Base-by-base conservation (phyloP, 2,113 vertebrate genomes). In the Sceloporus tristichus region DNA sequence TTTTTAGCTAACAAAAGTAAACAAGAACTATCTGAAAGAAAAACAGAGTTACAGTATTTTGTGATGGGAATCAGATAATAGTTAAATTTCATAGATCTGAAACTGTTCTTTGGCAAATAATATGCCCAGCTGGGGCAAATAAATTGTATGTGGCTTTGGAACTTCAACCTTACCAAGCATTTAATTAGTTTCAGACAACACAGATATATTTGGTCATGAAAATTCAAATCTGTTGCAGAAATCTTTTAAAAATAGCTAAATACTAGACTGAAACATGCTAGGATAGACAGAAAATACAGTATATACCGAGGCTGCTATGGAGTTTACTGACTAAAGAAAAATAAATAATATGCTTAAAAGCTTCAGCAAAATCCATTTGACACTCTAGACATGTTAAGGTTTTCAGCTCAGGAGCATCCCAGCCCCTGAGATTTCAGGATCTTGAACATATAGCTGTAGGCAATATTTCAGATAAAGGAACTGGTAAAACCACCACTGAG, bases 1-100 rank as follows among this genome's bases (percentile, higher is more conserved):
- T 59, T 71, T 68, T 82, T 48, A 76, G 70, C 56, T 65, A 82
- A 82, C 70, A 66, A 87, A 75, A 23, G 27, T 48, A 82, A 87
- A 65, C 9, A 91, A 85, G 6, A 81, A 29, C 0, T 54, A 53
- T 73, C 25, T 84, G 90, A 83, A 86, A 54, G 38, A 83, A 34
- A 83, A 86, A 87, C 0, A 68, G 56, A 0, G 16, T 13, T 84
- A 1, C 9, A 70, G 1, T 27, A 34, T 76, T 76, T 77, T 40
- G 34, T n/a, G 73, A 66, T 42, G 25, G 14, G 23, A 85, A 85
- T 77, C 25, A n/a, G 73, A 66, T 85, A 76, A 76, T 76, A 85
- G 73, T 73, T 53, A 34, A 59, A 19, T 75, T 77, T 65, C 27
- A 42, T 40, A 85, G 27, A 13, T 76, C 4, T 74, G 29, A 74